Percentiles rank a stretch among this genome's conserved stretches.
Conservation (phyloP, 2,888 invertebrate species). For the Hyles lineata region DNA sequence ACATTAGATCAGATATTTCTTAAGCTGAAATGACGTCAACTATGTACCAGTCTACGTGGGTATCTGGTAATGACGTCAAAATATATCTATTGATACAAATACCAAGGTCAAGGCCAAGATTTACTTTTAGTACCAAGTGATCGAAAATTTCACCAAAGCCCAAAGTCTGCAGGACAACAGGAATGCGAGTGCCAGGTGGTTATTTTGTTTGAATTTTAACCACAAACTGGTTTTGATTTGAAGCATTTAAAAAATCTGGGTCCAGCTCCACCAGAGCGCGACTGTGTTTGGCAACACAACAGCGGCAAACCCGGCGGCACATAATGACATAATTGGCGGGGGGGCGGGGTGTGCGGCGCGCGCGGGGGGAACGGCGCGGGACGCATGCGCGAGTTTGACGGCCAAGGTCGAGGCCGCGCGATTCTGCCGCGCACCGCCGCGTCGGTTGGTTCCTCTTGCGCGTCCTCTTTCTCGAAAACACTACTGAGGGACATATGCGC, state of each 20-base stretch:
- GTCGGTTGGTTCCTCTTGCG: conserved; percentile 72
- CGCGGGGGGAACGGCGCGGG: conserved; percentile 61
- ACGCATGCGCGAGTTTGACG: conserved; percentile 84
- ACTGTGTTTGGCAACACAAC: conserved; percentile 78
- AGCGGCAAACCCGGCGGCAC: conserved; percentile 63
- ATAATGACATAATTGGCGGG: conserved; percentile 83
- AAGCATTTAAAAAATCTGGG: conserved; percentile 53
- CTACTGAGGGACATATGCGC: conserved; percentile 69
- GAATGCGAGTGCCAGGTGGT: not conserved
- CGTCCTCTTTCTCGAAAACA: conserved; percentile 70
- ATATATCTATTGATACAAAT: conserved; percentile 2
- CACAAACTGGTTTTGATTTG: not conserved
- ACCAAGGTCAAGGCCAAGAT: conserved; percentile 26
- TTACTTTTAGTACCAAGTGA: conserved; percentile 5
- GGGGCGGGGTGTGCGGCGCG: conserved; percentile 47
- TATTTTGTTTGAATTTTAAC: conserved; percentile 5
- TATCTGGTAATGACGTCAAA: conserved; percentile 17
- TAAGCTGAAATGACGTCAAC: conserved; percentile 19
- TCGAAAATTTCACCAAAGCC: not conserved
- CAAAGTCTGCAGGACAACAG: not conserved
- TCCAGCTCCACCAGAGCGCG: conserved; percentile 67
- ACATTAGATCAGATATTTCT: conserved; percentile 14
- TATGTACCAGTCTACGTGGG: conserved; percentile 17
- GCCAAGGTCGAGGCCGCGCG: conserved; percentile 84
- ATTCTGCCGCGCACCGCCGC: conserved; percentile 83